phyloP scores from a whole-genome alignment of 2,888 invertebrate species.

The Nephrotoma guestfalica region DNA sequence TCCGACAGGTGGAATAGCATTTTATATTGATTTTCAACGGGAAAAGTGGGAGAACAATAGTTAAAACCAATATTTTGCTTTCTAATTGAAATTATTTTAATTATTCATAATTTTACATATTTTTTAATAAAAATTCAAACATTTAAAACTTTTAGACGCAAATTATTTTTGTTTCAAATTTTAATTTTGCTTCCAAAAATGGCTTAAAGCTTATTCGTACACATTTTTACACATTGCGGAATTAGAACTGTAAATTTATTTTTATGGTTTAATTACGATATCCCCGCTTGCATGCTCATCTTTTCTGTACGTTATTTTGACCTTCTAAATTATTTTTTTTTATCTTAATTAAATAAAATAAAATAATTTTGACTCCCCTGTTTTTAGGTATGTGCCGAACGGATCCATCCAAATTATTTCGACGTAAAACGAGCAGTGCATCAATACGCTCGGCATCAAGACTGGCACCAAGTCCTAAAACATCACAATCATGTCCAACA shows the following conservation, averaged over 20 bases:
- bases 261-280: neutral
- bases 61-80: neutral
- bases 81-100: neutral
- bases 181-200: no score
- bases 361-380: neutral
- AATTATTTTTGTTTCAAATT: neutral
- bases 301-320: neutral
- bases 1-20: slow-evolving; percentile 51
- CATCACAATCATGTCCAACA: slow-evolving; percentile 30
- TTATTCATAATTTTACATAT: neutral
- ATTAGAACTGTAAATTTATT: no score
- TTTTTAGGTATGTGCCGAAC: slow-evolving; percentile 28
- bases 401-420: slow-evolving; percentile 30
- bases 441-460: slow-evolving; percentile 19
- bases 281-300: neutral
- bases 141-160: neutral
- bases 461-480: slow-evolving; percentile 18
- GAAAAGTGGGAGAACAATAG: slow-evolving; percentile 15
- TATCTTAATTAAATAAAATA: neutral
- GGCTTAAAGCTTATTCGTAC: neutral
- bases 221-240: no score
- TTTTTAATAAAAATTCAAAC: neutral
- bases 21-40: slow-evolving; percentile 15
- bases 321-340: neutral
- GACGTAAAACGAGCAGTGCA: slow-evolving; percentile 28